Base-by-base conservation (phyloP, 2,888 invertebrate genomes). In the Xestia rhomboidea region DNA sequence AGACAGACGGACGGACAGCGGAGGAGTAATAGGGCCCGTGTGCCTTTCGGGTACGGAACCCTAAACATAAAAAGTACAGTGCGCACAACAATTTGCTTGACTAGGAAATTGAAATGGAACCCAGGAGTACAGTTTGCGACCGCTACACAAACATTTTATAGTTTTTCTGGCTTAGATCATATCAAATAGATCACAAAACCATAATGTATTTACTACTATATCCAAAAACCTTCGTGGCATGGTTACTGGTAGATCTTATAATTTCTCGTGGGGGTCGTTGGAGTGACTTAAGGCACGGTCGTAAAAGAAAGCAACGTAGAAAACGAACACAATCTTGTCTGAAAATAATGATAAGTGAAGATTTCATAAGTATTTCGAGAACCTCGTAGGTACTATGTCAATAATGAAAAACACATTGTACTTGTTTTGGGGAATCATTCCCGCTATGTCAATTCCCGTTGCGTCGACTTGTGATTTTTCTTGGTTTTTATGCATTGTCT, bases 211-310 rank as follows among this genome's bases (percentile, higher is more conserved):
- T 60, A 67, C 46, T 49, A 34, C 67, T 38, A 81, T 67, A 57
- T 70, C 62, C 62, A 57, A 81, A 34, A 81, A 79, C 41, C 66
- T 62, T 60, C 62, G 54, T 44, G 54, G 15, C 24, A 49, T 68
- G 27, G 21, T 68, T 57, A 54, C 54, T 4, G 38, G 49, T 60
- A 68, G 30, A 64, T 34, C 73, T 49, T 57, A 63, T 77, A 72
- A 70, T 73, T 57, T 71, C 83, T 79, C 83, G 27, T 1, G 79
- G 63, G 82, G 24, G 30, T 78, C 82, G 77, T 81, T 51, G 34
- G 30, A 1, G 24, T 5, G 49, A 27, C 78, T 60, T 41, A 68
- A 82, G 77, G 44, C 27, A 54, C 44, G 21, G 38, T 78, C 82
- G 78, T 82, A 82, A 82, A 82, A 70, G 44, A 10, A 13, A 77